Conservation (phyloP, 2,888 invertebrate genomes). For the Rhaphigaster nebulosa region DNA sequence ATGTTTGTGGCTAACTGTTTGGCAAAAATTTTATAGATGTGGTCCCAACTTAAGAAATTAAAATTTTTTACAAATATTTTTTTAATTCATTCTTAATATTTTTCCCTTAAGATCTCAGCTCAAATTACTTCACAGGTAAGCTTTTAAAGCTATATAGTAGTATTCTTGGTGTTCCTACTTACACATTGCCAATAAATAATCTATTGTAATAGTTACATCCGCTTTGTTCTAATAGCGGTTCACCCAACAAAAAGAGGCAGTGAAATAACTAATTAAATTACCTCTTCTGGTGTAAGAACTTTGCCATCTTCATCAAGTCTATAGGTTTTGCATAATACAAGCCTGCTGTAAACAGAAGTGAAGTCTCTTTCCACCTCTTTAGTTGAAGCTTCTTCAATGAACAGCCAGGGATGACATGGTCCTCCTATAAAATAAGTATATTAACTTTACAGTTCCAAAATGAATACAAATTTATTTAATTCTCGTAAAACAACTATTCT, state of each 20-base stretch:
- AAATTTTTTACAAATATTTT: background rate
- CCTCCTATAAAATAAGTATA: conserved; percentile 74
- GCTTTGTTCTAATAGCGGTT: no score
- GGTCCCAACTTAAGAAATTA: no score
- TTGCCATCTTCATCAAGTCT: conserved; percentile 98
- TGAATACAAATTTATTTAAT: background rate
- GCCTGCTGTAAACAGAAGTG: conserved; percentile 95
- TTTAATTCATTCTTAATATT: no score
- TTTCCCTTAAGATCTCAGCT: background rate
- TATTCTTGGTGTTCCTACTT: no score
- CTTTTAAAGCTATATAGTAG: background rate
- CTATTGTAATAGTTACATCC: background rate
- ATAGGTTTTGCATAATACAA: conserved; percentile 98
- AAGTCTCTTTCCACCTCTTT: conserved; percentile 98
- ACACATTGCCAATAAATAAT: no score
- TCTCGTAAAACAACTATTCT: background rate
- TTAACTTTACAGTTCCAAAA: background rate
- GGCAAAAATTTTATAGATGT: no score
- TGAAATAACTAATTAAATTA: conserved; percentile 67
- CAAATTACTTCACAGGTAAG: background rate
- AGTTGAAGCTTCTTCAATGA: conserved; percentile 97
- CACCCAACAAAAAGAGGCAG: background rate
- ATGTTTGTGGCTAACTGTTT: no score
- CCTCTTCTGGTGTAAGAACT: conserved; percentile 97
- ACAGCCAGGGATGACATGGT: conserved; percentile 98